phyloP scores from a whole-genome alignment of 2,888 invertebrate genomes.

The Heliconius ismenius region DNA sequence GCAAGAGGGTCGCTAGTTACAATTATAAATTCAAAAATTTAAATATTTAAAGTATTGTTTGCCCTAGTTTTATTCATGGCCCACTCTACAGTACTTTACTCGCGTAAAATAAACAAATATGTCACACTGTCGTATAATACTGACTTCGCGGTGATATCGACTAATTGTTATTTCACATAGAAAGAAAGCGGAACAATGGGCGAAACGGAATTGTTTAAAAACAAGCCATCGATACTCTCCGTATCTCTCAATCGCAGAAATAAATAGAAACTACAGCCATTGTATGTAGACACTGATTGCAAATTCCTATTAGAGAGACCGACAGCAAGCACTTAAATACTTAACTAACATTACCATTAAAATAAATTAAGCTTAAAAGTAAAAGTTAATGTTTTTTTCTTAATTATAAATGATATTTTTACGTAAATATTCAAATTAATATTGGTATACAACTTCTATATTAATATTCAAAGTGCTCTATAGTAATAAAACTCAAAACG shows the following conservation, averaged over 20 bases:
- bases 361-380: slow-evolving; percentile 7
- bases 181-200: slow-evolving; percentile 67
- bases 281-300: slow-evolving; percentile 38
- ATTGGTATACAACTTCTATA: not conserved
- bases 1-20: too few relatives aligned
- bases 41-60: not conserved
- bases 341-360: not conserved
- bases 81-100: not conserved
- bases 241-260: slow-evolving; percentile 35
- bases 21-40: too few relatives aligned
- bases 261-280: slow-evolving; percentile 40
- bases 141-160: slow-evolving; percentile 63
- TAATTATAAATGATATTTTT: slow-evolving; percentile 15
- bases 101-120: slow-evolving; percentile 40
- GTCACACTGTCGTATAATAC: slow-evolving; percentile 61
- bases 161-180: slow-evolving; percentile 63
- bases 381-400: slow-evolving; percentile 18
- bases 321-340: slow-evolving; percentile 7
- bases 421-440: slow-evolving; percentile 18
- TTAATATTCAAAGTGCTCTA: slow-evolving; percentile 26
- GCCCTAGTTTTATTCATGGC: not conserved
- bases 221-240: slow-evolving; percentile 61
- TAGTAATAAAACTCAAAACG: slow-evolving; percentile 34
- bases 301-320: slow-evolving; percentile 26
- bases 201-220: slow-evolving; percentile 63